phyloP scores from a whole-genome alignment of 2,888 invertebrate genomes.

The Zele albiditarsus region DNA sequence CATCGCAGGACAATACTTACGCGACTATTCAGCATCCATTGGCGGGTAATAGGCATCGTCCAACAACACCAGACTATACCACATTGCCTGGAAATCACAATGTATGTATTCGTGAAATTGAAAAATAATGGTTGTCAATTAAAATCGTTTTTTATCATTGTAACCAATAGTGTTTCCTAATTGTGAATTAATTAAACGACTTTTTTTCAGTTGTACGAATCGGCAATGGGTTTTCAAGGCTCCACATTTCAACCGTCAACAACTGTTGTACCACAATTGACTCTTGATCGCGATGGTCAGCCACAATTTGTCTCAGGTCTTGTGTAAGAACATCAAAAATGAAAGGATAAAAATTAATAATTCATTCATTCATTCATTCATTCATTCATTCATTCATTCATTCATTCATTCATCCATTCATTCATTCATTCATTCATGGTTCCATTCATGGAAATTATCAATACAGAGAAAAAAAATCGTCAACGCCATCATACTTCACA shows the following conservation, averaged over 20 bases:
- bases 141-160: too few relatives aligned
- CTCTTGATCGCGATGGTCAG: slow-evolving; percentile 76
- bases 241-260: slow-evolving; percentile 73
- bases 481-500: background rate
- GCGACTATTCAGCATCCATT: slow-evolving; percentile 84
- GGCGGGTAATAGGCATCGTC: slow-evolving; percentile 69
- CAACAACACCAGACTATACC: slow-evolving; percentile 72
- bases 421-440: background rate
- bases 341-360: background rate
- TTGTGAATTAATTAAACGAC: background rate
- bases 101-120: slow-evolving; percentile 66
- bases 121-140: too few relatives aligned
- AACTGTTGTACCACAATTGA: slow-evolving; percentile 72
- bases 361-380: slow-evolving; percentile 7
- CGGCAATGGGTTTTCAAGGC: slow-evolving; percentile 78
- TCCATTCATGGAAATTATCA: slow-evolving; percentile 29
- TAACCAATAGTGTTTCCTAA: too few relatives aligned
- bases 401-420: too few relatives aligned
- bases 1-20: slow-evolving; percentile 81
- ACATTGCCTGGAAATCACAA: slow-evolving; percentile 75
- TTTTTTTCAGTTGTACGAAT: slow-evolving; percentile 76
- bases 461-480: slow-evolving; percentile 13
- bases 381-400: background rate
- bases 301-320: slow-evolving; percentile 78
- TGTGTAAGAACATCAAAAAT: slow-evolving; percentile 69